Evolutionary conservation across 2,113 vertebrate genomes (phyloP).

Genomic region (Naja naja): DNA sequence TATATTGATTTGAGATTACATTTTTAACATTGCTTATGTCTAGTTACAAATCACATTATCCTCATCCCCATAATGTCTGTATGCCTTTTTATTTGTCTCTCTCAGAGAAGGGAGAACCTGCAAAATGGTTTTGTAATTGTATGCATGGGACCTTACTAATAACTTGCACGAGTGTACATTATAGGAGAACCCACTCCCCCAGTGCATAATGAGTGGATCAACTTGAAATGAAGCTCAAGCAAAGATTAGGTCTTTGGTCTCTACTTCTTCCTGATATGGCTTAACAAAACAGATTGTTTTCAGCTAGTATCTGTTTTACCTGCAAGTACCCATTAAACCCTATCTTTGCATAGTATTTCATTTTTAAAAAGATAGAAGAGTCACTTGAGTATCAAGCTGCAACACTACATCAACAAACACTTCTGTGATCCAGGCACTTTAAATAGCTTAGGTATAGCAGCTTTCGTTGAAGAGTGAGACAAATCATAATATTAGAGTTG

Average conservation of each 20-base stretch:
- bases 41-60: slow-evolving; percentile 40
- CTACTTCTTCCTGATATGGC: neutral
- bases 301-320: neutral
- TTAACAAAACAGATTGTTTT: neutral
- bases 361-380: neutral
- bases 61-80: neutral
- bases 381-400: neutral
- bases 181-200: neutral
- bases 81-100: neutral
- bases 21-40: slow-evolving; percentile 25
- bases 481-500: neutral
- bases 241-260: neutral
- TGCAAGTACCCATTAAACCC: neutral
- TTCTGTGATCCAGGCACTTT: neutral
- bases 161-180: neutral
- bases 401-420: neutral
- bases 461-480: neutral
- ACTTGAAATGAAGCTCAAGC: neutral
- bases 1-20: slow-evolving; percentile 19
- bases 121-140: neutral
- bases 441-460: neutral
- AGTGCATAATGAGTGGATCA: neutral
- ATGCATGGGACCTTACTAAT: neutral
- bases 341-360: neutral
- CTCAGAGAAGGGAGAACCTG: neutral